Conservation (phyloP, 2,888 invertebrate genomes). For the Elegia similella region DNA sequence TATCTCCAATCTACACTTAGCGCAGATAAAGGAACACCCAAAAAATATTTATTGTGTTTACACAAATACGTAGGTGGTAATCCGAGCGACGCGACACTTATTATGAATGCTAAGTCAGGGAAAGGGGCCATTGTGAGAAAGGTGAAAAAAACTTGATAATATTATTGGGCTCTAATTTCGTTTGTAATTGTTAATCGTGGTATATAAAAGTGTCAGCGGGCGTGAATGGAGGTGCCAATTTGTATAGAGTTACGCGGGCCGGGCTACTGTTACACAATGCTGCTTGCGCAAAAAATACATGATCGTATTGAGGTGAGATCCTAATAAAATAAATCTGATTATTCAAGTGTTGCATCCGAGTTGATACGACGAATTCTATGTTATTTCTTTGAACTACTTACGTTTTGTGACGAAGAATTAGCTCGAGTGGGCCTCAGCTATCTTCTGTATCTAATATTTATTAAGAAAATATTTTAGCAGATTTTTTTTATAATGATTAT, state of each 20-base stretch:
- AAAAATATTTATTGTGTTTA: slow-evolving; percentile 80
- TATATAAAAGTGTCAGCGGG: slow-evolving; percentile 75
- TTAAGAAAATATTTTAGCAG: background rate
- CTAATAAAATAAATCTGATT: slow-evolving; percentile 55
- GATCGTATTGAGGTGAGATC: slow-evolving; percentile 38
- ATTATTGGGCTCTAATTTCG: slow-evolving; percentile 82
- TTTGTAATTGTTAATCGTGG: slow-evolving; percentile 75
- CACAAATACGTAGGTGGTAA: slow-evolving; percentile 80
- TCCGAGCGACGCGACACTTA: slow-evolving; percentile 52
- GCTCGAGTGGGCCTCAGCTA: slow-evolving; percentile 17
- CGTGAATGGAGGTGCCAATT: slow-evolving; percentile 74
- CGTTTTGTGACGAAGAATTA: slow-evolving; percentile 19
- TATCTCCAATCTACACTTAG: slow-evolving; percentile 55
- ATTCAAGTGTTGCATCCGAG: slow-evolving; percentile 53
- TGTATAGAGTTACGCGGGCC: slow-evolving; percentile 63
- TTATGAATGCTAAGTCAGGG: slow-evolving; percentile 57
- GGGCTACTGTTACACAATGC: slow-evolving; percentile 58
- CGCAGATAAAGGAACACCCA: slow-evolving; percentile 56
- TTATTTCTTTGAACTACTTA: slow-evolving; percentile 18
- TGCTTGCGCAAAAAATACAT: slow-evolving; percentile 48
- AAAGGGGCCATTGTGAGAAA: slow-evolving; percentile 38
- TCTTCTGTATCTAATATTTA: background rate
- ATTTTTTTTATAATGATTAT: background rate
- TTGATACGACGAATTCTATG: slow-evolving; percentile 25
- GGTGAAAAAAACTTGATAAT: slow-evolving; percentile 62